Evolutionary conservation across 2,888 invertebrate genomes (phyloP).

Genomic region (Hirudinaria manillensis): DNA sequence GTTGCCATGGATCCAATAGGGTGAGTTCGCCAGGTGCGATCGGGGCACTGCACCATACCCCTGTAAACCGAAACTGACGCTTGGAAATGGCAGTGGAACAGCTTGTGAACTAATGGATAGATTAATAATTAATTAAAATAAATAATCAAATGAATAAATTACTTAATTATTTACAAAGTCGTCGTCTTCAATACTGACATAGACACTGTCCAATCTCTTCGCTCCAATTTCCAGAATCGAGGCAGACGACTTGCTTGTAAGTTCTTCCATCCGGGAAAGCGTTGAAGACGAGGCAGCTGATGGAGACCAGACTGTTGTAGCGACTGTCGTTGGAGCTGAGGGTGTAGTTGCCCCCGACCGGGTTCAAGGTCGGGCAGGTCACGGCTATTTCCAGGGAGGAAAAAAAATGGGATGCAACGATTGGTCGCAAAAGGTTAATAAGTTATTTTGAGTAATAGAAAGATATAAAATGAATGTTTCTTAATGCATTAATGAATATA

Average conservation of each 20-base stretch:
- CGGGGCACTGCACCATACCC: constrained; percentile 26
- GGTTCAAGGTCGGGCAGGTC: constrained; percentile 20
- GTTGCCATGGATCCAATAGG: constrained; percentile 12
- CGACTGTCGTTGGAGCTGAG: background rate
- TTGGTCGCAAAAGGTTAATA: too few relatives aligned
- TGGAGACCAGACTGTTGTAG: constrained; percentile 4
- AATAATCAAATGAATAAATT: too few relatives aligned
- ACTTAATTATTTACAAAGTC: background rate
- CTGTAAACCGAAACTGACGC: too few relatives aligned
- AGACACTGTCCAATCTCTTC: background rate
- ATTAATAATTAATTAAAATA: too few relatives aligned
- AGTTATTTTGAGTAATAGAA: too few relatives aligned
- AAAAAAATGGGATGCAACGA: too few relatives aligned
- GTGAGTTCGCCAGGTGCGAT: background rate
- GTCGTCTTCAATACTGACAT: constrained; percentile 9
- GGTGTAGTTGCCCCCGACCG: constrained; percentile 20
- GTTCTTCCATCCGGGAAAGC: constrained; percentile 16
- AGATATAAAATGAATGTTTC: too few relatives aligned
- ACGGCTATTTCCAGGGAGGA: background rate
- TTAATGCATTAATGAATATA: too few relatives aligned
- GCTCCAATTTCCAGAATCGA: constrained; percentile 17
- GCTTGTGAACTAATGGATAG: too few relatives aligned
- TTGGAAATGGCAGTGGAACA: too few relatives aligned
- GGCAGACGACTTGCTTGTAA: background rate
- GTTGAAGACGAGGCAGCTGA: constrained; percentile 20